Conservation (phyloP, 2,797 vertebrate genomes). For the Sebastes taczanowskii region DNA sequence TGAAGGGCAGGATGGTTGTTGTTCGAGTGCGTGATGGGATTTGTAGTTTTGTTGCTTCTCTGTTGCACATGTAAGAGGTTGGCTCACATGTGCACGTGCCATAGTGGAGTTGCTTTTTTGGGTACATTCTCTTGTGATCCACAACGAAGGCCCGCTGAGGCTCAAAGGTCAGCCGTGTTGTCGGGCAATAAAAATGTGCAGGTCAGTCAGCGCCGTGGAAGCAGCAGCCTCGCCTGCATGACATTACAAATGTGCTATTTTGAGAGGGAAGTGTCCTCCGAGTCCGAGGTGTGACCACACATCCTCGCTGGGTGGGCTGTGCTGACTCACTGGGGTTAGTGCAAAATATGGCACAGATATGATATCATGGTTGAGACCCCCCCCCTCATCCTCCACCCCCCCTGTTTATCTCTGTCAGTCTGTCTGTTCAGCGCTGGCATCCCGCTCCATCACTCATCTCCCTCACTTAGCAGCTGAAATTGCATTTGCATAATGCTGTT, state of each 20-base stretch:
- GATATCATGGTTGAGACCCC: slow-evolving; percentile 58
- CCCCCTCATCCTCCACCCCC: not conserved
- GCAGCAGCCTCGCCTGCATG: slow-evolving; percentile 53
- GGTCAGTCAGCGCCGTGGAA: slow-evolving; percentile 62
- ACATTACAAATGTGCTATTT: slow-evolving; percentile 81
- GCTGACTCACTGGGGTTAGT: slow-evolving; percentile 72
- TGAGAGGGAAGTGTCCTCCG: slow-evolving; percentile 73
- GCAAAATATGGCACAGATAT: slow-evolving; percentile 67
- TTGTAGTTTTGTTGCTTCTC: slow-evolving; percentile 2
- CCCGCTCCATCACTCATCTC: slow-evolving; percentile 56
- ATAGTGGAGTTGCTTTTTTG: not conserved
- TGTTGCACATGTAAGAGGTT: not conserved
- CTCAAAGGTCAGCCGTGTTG: slow-evolving; percentile 81
- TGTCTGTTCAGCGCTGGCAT: slow-evolving; percentile 27
- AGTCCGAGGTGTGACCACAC: slow-evolving; percentile 76
- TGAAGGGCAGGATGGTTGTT: slow-evolving; percentile 39
- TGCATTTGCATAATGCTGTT: slow-evolving; percentile 68
- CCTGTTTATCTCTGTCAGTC: slow-evolving; percentile 34
- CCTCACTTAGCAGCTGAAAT: slow-evolving; percentile 49
- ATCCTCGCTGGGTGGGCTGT: slow-evolving; percentile 57
- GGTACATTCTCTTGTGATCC: slow-evolving; percentile 40
- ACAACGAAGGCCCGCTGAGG: slow-evolving; percentile 56
- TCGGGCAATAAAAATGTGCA: slow-evolving; percentile 71
- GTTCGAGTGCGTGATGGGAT: not conserved
- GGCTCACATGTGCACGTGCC: slow-evolving; percentile 17